phyloP scores from a whole-genome alignment of 2,797 vertebrate species.

The Schizopygopsis pylzovi region DNA sequence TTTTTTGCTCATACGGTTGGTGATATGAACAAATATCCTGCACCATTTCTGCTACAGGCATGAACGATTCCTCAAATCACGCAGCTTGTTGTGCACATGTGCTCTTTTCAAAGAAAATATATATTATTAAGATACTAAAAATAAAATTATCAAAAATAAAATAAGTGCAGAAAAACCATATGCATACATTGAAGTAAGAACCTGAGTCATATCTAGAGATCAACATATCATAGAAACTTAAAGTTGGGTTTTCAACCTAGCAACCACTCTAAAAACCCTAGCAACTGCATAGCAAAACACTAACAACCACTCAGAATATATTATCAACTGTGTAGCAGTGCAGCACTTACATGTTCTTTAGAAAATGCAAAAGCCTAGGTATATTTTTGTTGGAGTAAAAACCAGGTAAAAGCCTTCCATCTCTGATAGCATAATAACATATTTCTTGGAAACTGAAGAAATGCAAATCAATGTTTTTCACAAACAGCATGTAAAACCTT shows the following conservation, averaged over 20 bases:
- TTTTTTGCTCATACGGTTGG: neutral
- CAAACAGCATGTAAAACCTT: neutral
- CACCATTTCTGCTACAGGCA: neutral
- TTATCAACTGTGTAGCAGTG: neutral
- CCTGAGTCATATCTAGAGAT: neutral
- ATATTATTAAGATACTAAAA: neutral
- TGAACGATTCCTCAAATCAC: neutral
- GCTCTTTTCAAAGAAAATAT: neutral
- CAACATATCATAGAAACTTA: neutral
- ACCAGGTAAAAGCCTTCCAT: neutral
- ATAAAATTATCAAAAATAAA: neutral
- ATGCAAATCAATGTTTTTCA: neutral
- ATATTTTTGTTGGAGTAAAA: neutral
- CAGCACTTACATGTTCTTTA: neutral
- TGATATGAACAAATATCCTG: slow-evolving; percentile 1
- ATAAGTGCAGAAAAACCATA: neutral
- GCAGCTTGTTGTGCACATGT: neutral
- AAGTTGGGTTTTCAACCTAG: neutral
- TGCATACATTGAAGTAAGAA: neutral
- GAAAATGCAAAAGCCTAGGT: neutral
- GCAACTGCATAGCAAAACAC: neutral
- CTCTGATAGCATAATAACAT: neutral
- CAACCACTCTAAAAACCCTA: neutral
- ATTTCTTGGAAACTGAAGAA: neutral
- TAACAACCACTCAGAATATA: neutral